A percentile compares a stretch with the other conserved stretches of the same genome.
Evolutionary conservation across 1,140 invertebrate species (phyloP).

Genomic region (Sarcophaga bullata): DNA sequence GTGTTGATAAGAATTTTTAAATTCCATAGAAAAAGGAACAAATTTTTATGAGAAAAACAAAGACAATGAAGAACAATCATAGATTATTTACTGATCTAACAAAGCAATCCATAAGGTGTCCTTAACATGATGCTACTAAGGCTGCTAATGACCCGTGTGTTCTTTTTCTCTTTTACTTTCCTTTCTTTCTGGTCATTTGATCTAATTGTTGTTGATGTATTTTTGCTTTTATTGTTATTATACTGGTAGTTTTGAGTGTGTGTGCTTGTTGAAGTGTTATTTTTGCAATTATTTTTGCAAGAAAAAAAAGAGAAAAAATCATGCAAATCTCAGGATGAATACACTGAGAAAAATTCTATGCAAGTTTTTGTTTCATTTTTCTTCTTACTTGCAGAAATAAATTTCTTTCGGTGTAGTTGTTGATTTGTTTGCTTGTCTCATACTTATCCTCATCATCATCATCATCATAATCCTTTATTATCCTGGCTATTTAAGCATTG

Average conservation of each 20-base stretch:
- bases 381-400: background rate
- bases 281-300: slow-evolving; percentile 4
- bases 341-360: too few relatives aligned
- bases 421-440: slow-evolving; percentile 4
- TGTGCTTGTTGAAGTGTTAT: background rate
- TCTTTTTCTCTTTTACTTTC: too few relatives aligned
- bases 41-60: background rate
- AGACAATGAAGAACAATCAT: background rate
- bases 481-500: slow-evolving; percentile 3
- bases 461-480: slow-evolving; percentile 1
- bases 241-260: background rate
- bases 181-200: background rate
- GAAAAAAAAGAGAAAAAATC: background rate
- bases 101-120: background rate
- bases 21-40: background rate
- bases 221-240: too few relatives aligned
- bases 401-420: background rate
- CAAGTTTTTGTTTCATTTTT: too few relatives aligned
- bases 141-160: too few relatives aligned
- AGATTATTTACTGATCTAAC: background rate
- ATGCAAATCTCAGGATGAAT: too few relatives aligned
- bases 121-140: too few relatives aligned
- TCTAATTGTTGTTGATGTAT: background rate
- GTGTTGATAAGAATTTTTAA: background rate
- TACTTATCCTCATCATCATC: background rate